Base-by-base conservation (phyloP, 2,113 vertebrate genomes). In the Alexandromys fortis region DNA sequence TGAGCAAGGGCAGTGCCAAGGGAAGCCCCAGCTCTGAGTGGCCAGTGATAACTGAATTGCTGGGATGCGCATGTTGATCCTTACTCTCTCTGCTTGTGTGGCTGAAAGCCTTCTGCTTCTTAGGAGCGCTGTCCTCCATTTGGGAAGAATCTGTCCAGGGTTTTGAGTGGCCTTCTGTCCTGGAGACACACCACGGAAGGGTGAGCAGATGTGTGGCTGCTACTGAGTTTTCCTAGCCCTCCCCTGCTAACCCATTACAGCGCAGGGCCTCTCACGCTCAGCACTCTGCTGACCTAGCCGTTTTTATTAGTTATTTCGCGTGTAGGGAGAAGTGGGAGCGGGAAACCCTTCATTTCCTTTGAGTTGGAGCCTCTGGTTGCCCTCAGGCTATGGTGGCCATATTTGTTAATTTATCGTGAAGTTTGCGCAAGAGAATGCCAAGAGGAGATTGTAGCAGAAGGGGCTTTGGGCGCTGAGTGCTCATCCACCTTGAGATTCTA, bases 161-260 rank as follows among this genome's bases (percentile, higher is more conserved):
- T 67, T 96, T 67, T 78, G n/a, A 96, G 49, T 86, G 73, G 35
- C 52, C 26, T 89, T 65, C 49, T 89, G 86, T 87, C 70, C 19
- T 35, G 17, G 91, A 87, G 72, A 90, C 49, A 87, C 61, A 68
- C 5, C 82, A 85, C 73, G 77, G 38, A 85, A 94, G 35, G 14
- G 9, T 35, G 45, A 13, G 30, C 58, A 58, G 45, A 68, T 33
- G 38, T 87, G 73, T 72, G 52, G 33, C 13, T 45, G 17, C 86
- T 88, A 38, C 14, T 72, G 55, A 30, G 75, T 90, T 16, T 94
- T 49, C 63, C 35, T 0, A 63, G n/a, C 13, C 22, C 3, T 58
- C 24, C 19, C 30, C 47, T 47, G 58, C 9, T 28, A 8, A 3
- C 65, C 30, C 6, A 38, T 73, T 90, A 17, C 4, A 35, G 68